Conservation (phyloP, 2,113 vertebrate genomes). For the Anarhynchus alexandrinus region DNA sequence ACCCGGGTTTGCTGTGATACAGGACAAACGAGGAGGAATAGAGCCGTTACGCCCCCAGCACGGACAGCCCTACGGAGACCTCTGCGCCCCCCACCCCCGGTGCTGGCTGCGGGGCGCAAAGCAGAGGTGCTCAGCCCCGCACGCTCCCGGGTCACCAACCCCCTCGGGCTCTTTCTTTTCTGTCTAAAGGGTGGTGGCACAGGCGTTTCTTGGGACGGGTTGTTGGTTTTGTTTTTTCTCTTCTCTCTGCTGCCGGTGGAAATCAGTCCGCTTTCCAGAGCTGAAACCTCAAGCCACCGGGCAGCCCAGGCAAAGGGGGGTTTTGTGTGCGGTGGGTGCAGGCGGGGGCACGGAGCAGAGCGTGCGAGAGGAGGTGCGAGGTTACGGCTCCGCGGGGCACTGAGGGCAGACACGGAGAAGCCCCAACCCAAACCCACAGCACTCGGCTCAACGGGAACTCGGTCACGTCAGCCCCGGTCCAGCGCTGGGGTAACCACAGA, state of each 20-base stretch:
- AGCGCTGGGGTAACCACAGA: accelerated
- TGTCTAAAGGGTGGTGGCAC: neutral
- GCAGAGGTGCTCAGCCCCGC: neutral
- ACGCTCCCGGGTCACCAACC: accelerated
- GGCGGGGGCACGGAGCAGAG: neutral
- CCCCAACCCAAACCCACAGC: neutral
- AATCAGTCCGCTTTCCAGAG: conserved; percentile 61
- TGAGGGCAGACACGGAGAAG: neutral
- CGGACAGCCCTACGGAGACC: accelerated
- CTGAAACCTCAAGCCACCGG: conserved; percentile 66
- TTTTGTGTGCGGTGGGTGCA: accelerated
- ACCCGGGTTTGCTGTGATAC: accelerated
- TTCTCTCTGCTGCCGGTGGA: neutral
- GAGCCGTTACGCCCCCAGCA: neutral
- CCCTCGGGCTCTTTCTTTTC: accelerated
- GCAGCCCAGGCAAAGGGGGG: too few species aligned
- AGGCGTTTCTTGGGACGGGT: neutral
- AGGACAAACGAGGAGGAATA: neutral
- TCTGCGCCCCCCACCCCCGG: accelerated
- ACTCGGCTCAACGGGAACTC: neutral
- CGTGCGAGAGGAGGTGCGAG: neutral
- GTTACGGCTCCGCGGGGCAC: neutral
- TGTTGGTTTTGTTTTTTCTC: neutral
- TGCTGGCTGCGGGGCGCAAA: neutral
- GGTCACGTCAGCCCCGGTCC: neutral